Evolutionary conservation across 53 echinoderm and acorn worm species (phyloP), one percentile per base, ranked within the genome.

Genomic region (Actinopyga echinites): DNA sequence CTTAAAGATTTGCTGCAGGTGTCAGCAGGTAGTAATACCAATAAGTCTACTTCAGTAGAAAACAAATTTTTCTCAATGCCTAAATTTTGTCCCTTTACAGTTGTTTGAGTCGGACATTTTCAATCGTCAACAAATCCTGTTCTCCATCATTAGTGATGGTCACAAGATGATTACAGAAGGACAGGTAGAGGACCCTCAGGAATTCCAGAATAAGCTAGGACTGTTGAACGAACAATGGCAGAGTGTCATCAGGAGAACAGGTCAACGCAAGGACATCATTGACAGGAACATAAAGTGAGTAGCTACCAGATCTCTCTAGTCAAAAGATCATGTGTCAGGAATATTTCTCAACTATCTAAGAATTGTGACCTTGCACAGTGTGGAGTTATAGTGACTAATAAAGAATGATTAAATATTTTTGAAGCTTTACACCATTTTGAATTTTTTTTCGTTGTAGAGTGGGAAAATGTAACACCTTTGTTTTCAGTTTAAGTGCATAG

Each of bases 131-230:
- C 99, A 99, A 74, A 99, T 99, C 89, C 64, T 99, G 57, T 99
- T 99, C 87, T 99, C 99, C 85, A 95, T 99, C 91, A 95, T 99
- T 79, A 97, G 83, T 38, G 99, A 99, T 87, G 99, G 99, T 69
- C 93, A 95, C 81, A 80, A 87, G 62, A 95, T 95, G 99, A 86
- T 99, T 8, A 90, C 95, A 37, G 95, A 99, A 32, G 97, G 94
- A 5, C 90, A 92, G 87, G 85, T 99, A 8, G 99, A 99, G 30
- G 99, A 99, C 82, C 95, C 94, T 0, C 89, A 92, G 6, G 99
- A 99, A 49, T 99, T 99, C 83, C 91, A 92, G 84, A 92, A 90
- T 52, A 92, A 91, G 63, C 87, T 99, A 85, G 83, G 90, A 32
- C 91, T 92, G 82, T 91, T 99, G 29, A 99, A 94, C 54, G 95